Base-by-base conservation (phyloP, 2,113 vertebrate species). In the Epinephelus fuscoguttatus region DNA sequence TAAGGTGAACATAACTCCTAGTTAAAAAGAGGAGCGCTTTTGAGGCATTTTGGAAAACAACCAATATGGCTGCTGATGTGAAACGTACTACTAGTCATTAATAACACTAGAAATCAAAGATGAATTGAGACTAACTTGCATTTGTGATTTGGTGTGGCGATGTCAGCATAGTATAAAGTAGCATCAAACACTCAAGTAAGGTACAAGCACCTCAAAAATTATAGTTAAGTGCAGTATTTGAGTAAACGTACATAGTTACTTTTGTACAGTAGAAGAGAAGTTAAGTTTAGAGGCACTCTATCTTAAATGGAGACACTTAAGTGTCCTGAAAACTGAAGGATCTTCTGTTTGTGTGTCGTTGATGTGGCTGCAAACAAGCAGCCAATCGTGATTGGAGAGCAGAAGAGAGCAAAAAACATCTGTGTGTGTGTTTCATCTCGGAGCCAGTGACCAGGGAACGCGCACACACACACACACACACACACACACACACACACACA, bases 351-450 rank as follows among this genome's bases (percentile, higher is more conserved):
- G 14, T 66, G 40, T 71, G n/a, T n/a, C 13, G 59, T 55, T 33
- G 57, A 40, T 73, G 30, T 72, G 47, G 19, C 49, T 56, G 21
- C 30, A 70, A 33, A 71, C 47, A 63, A 86, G 11, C 37, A 77
- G 53, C 40, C 45, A 72, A 73, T 72, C 27, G 25, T 84, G 61
- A 80, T 1, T 55, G 27, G 45, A 75, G 40, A 86, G 70, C 80
- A 70, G 56, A 52, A 47, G 15, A 50, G 63, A 81, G 66, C 70
- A 77, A 76, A 80, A 79, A 84, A 76, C 78, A 81, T 82, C 47
- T 82, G 85, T 72, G 49, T 67, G 49, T 63, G 81, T 53, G 85
- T 85, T 83, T 89, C 53, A 4, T 82, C 76, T 81, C 17, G 56
- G 37, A 81, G 84, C 52, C 71, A 64, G 37, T 81, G 89, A 70